Percentiles rank a stretch among this genome's conserved stretches.
phyloP scores from a whole-genome alignment of 2,888 invertebrate species.

The Aleiodes testaceus region DNA sequence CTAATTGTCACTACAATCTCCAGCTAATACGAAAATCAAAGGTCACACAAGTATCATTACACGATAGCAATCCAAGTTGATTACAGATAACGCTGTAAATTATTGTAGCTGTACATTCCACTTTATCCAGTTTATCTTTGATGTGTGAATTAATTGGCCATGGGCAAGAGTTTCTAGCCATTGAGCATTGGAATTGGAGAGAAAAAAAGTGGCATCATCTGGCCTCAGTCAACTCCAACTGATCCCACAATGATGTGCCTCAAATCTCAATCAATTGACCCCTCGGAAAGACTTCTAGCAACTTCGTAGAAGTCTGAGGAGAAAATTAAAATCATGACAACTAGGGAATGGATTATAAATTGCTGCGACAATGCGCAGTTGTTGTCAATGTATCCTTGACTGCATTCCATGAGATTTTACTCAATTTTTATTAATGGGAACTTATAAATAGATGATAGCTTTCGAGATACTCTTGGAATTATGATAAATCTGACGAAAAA shows the following conservation, averaged over 20 bases:
- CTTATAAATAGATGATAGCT: neutral
- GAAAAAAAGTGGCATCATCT: constrained; percentile 3
- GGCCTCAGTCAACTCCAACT: neutral
- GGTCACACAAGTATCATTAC: constrained; percentile 14
- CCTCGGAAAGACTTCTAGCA: neutral
- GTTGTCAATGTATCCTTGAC: neutral
- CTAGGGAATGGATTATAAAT: constrained; percentile 23
- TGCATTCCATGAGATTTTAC: neutral
- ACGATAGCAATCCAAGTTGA: neutral
- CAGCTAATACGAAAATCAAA: constrained; percentile 1
- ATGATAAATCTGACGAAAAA: too few species aligned
- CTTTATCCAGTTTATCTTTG: constrained; percentile 13
- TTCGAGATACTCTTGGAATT: too few species aligned
- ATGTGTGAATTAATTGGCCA: constrained; percentile 22
- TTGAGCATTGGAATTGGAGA: neutral
- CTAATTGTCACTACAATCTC: neutral
- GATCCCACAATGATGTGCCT: neutral
- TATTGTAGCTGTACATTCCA: neutral
- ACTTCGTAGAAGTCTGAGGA: neutral
- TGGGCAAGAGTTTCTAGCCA: neutral
- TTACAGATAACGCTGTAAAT: constrained; percentile 8
- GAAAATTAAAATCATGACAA: constrained; percentile 5
- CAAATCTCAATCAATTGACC: constrained; percentile 21
- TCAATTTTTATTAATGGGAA: neutral
- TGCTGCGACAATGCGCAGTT: neutral